phyloP scores from a whole-genome alignment of 1,140 invertebrate species.

The Macrotrachela quadricornifera region DNA sequence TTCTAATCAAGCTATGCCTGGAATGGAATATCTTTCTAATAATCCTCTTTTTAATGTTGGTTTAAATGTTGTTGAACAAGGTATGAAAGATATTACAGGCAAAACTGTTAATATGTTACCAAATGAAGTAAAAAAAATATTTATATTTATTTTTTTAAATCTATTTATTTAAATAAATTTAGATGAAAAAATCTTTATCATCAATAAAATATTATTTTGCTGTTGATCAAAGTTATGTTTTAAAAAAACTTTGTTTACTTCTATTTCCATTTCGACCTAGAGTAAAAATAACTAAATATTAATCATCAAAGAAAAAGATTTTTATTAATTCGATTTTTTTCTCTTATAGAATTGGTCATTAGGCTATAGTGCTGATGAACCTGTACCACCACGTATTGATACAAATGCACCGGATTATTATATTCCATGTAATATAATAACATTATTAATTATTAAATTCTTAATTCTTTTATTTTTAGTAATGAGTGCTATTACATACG shows the following conservation, averaged over 20 bases:
- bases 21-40: too few relatives aligned
- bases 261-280: constrained; percentile 81
- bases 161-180: too few relatives aligned
- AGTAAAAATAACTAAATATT: constrained; percentile 33
- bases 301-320: too few relatives aligned
- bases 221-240: constrained; percentile 83
- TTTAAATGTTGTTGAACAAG: too few relatives aligned
- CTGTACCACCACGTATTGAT: constrained; percentile 75
- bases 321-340: not conserved
- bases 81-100: too few relatives aligned
- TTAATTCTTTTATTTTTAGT: constrained; percentile 18
- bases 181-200: not conserved
- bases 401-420: constrained; percentile 96
- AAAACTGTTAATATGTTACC: too few relatives aligned
- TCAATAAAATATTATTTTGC: constrained; percentile 43
- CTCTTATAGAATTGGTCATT: constrained; percentile 70
- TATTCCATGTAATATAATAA: constrained; percentile 34
- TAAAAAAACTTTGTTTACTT: constrained; percentile 64
- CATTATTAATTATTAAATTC: too few relatives aligned
- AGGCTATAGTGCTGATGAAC: constrained; percentile 58
- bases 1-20: too few relatives aligned
- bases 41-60: too few relatives aligned
- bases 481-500: constrained; percentile 93
- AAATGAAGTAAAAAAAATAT: too few relatives aligned
- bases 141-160: too few relatives aligned